Base-by-base conservation (phyloP, 2,888 invertebrate species). In the Morpho deidamia region DNA sequence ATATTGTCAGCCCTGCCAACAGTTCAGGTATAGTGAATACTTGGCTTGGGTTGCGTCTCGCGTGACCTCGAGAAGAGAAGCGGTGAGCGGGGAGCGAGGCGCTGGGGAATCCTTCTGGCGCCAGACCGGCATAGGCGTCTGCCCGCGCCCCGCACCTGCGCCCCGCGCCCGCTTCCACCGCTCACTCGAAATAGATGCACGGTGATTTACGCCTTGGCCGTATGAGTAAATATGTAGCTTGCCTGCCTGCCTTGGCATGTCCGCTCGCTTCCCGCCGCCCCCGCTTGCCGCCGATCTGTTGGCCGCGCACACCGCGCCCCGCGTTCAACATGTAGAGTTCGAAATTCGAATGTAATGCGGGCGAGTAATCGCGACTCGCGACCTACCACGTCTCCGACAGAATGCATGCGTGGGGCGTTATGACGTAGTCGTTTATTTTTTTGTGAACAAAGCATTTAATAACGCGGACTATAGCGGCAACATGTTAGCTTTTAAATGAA, bases 91-190 rank as follows among this genome's bases (percentile, higher is more conserved):
- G 72, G 69, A 59, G 69, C 55, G 83, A 72, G 81, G 84, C 82
- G 87, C 86, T 85, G 90, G 90, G 90, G 90, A 90, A 90, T 90
- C 90, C 90, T 88, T 86, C 83, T 89, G 90, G 90, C 90, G 90
- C 90, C 89, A 90, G 90, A 88, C 88, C 84, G 90, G 77, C 88
- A 85, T 72, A 81, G 78, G 77, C 75, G 86, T 86, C 87, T 84
- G 77, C 81, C 81, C 79, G 79, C 81, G 71, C 81, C 79, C 81
- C 78, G 60, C 76, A 66, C 66, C 74, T 63, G 71, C 81, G 77
- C 81, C 78, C 60, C 76, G 67, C 67, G 73, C 76, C 56, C 63
- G 66, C 74, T 76, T 34, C 84, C 52, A 53, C 59, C 55, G 51
- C 60, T 58, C 81, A 80, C 86, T 86, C 83, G 75, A 88, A 85